Evolutionary conservation across 2,797 vertebrate genomes (phyloP).

Genomic region (Cossypha dichroa): DNA sequence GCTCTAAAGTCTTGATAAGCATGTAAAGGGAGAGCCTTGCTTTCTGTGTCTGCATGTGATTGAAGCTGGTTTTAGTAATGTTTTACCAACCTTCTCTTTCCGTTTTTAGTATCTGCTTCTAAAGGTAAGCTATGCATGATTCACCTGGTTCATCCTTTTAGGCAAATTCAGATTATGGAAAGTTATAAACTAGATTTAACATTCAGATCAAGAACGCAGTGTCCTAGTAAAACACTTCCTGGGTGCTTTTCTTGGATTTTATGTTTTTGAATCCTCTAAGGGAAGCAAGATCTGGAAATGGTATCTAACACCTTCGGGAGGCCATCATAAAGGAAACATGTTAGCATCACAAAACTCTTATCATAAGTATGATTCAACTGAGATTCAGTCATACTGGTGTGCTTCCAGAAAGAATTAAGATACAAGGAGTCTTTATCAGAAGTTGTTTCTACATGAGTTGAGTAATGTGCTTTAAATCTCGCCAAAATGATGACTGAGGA

Average conservation of each 20-base stretch:
- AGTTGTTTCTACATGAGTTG: neutral
- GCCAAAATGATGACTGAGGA: neutral
- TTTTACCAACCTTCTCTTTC: neutral
- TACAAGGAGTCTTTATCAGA: neutral
- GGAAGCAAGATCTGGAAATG: neutral
- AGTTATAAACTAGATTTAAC: neutral
- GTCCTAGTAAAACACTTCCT: neutral
- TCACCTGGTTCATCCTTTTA: neutral
- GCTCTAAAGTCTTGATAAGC: neutral
- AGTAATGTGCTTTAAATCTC: constrained; percentile 13
- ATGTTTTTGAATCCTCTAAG: neutral
- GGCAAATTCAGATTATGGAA: neutral
- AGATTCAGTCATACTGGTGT: neutral
- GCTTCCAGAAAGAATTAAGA: neutral
- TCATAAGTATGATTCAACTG: neutral
- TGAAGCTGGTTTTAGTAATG: neutral
- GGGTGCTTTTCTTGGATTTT: neutral
- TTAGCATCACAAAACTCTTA: neutral
- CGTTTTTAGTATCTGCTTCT: neutral
- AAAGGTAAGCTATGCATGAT: neutral
- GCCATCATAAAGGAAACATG: neutral
- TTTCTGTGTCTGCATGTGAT: neutral
- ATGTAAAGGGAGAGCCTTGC: neutral
- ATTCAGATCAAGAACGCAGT: neutral
- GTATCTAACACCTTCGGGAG: neutral